Conservation (phyloP, 2,888 invertebrate genomes). For the Tetanocera ferruginea region DNA sequence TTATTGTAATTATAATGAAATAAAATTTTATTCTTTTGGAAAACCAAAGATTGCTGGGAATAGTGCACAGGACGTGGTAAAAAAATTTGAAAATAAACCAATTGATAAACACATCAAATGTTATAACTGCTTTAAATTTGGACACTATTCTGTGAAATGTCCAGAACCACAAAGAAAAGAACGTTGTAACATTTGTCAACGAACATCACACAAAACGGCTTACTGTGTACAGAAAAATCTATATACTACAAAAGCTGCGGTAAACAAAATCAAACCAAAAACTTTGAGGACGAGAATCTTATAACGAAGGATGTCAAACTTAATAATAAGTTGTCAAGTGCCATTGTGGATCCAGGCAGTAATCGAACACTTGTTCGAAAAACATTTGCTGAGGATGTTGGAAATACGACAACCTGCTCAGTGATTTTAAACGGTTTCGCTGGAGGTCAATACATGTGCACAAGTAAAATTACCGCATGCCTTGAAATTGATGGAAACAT, state of each 20-base stretch:
- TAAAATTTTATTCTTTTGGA: neutral
- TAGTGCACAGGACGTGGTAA: neutral
- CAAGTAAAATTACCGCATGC: slow-evolving; percentile 25
- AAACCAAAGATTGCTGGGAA: no score
- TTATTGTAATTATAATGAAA: slow-evolving; percentile 5
- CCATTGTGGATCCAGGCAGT: slow-evolving; percentile 39
- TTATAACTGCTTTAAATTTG: slow-evolving; percentile 39
- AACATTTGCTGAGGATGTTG: slow-evolving; percentile 28
- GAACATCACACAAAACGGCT: slow-evolving; percentile 4
- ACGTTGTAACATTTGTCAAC: slow-evolving; percentile 22
- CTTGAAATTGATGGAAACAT: slow-evolving; percentile 29
- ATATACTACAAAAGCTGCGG: neutral
- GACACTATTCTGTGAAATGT: no score
- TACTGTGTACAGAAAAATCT: neutral
- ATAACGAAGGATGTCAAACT: neutral
- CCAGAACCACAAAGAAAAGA: slow-evolving; percentile 34
- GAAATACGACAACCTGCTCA: neutral
- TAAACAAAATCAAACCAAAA: neutral
- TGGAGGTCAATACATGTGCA: slow-evolving; percentile 35
- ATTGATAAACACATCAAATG: slow-evolving; percentile 2
- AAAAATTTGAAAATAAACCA: neutral
- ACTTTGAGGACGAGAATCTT: neutral
- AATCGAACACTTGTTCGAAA: slow-evolving; percentile 33
- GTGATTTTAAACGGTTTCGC: slow-evolving; percentile 40
- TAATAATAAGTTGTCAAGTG: neutral